phyloP scores from a whole-genome alignment of 1,140 invertebrate species.

The Sipha flava region DNA sequence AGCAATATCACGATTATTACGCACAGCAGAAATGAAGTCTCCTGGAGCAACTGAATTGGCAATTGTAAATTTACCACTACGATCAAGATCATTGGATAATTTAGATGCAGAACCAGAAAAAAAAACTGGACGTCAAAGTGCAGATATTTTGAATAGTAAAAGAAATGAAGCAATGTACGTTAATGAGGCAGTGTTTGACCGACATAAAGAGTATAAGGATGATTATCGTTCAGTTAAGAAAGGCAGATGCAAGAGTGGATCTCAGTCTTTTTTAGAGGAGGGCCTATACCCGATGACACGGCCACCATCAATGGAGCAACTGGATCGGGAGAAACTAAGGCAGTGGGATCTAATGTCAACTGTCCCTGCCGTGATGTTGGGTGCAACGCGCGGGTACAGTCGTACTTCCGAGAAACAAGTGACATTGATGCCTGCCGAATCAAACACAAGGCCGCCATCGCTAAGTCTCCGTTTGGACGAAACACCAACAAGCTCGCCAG shows the following conservation, averaged over 20 bases:
- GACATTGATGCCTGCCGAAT: constrained; percentile 23
- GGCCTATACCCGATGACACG: constrained; percentile 46
- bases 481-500: constrained; percentile 38
- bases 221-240: constrained; percentile 38
- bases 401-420: constrained; percentile 30
- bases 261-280: constrained; percentile 50
- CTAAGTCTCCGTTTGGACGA: constrained; percentile 26
- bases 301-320: constrained; percentile 46
- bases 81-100: constrained; percentile 63
- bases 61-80: constrained; percentile 1
- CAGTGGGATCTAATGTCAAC: constrained; percentile 82
- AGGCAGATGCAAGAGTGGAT: constrained; percentile 30
- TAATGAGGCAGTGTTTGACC: constrained; percentile 52
- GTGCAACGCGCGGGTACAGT: constrained; percentile 31
- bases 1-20: constrained; percentile 37
- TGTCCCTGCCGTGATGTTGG: constrained; percentile 49
- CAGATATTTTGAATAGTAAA: constrained; percentile 33
- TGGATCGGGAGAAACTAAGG: constrained; percentile 72
- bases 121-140: constrained; percentile 35
- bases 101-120: constrained; percentile 48
- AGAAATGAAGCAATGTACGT: constrained; percentile 52
- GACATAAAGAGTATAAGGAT: constrained; percentile 38
- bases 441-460: constrained; percentile 27
- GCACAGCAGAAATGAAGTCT: constrained; percentile 62
- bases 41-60: constrained; percentile 35